Evolutionary conservation across 2,888 invertebrate genomes (phyloP), one percentile per base, ranked within the genome.

Genomic region (Eudasyphora cyanicolor): DNA sequence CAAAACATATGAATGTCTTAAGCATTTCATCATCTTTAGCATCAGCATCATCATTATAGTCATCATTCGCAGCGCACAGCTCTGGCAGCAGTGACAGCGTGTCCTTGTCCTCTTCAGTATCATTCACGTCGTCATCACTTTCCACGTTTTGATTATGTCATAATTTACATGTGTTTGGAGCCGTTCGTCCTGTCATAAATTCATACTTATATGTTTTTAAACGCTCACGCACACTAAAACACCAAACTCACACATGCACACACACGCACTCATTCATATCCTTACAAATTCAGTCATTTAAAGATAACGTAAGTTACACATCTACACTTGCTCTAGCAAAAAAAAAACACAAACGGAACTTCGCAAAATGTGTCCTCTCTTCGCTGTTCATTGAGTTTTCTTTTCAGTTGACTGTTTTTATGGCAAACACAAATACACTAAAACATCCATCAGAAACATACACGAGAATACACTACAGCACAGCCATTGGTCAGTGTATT

Each of bases 121-220:
- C 35, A 38, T 64, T 12, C 32, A 38, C 64, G 32, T 67, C 42
- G 21, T 60, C 12, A 12, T 14, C 17, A 19, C 14, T 42, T 24
- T 42, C 24, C 42, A 38, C 67, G 67, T 67, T 67, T 67, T 67
- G 67, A 67, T 67, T 67, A 79, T 82, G 73, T 82, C 73, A 82
- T 79, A 79, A 82, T 76, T 82, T 79, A 79, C 76, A 79, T 79
- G 76, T 82, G 57, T 79, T 67, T 12, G 38, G n/a, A 24, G 38
- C 35, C 67, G 17, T 64, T 38, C 76, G 35, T 67, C 24, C 73
- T 67, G 76, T 51, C 79, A 74, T 76, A 73, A 73, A 82, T 76
- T 79, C 71, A 73, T 76, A 21, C 42, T 67, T 67, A 42, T 67
- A 67, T 14, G 42, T 67, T 67, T 60, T 60, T 42, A 71, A 35